Percentiles rank a stretch among this genome's conserved stretches.
phyloP scores from a whole-genome alignment of 2,797 vertebrate species.

The Podarcis siculus region DNA sequence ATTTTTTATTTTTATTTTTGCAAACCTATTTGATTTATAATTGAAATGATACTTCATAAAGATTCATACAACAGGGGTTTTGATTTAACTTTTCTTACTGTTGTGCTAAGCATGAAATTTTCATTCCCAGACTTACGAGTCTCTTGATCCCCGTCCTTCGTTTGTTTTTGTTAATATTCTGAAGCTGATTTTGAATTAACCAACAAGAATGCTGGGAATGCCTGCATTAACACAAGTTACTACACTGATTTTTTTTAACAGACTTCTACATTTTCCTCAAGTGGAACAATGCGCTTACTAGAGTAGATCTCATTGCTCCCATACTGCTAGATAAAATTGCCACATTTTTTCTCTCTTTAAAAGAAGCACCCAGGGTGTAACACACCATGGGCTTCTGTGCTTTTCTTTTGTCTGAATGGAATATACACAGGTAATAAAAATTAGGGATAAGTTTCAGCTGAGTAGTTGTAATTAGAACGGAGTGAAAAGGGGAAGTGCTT shows the following conservation, averaged over 20 bases:
- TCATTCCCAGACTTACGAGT: not conserved
- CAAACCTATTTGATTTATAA: not conserved
- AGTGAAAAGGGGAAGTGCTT: not conserved
- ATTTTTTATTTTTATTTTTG: not conserved
- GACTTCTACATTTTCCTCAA: not conserved
- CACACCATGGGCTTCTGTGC: not conserved
- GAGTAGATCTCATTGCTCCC: not conserved
- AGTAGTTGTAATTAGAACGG: not conserved
- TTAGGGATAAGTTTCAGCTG: not conserved
- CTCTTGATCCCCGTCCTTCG: not conserved
- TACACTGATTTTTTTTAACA: not conserved
- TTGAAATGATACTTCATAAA: not conserved
- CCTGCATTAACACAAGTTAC: not conserved
- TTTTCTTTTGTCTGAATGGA: constrained; percentile 1
- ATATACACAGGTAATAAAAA: not conserved
- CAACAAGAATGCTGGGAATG: not conserved
- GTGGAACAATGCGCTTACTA: not conserved
- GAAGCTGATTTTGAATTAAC: not conserved
- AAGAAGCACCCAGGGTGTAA: not conserved
- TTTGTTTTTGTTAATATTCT: not conserved
- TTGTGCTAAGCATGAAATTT: not conserved
- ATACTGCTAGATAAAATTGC: not conserved
- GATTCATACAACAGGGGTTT: not conserved
- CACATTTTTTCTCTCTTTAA: not conserved
- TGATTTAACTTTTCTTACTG: not conserved